Conservation (phyloP, 2,113 vertebrate genomes). For the Oreocharis arfaki region DNA sequence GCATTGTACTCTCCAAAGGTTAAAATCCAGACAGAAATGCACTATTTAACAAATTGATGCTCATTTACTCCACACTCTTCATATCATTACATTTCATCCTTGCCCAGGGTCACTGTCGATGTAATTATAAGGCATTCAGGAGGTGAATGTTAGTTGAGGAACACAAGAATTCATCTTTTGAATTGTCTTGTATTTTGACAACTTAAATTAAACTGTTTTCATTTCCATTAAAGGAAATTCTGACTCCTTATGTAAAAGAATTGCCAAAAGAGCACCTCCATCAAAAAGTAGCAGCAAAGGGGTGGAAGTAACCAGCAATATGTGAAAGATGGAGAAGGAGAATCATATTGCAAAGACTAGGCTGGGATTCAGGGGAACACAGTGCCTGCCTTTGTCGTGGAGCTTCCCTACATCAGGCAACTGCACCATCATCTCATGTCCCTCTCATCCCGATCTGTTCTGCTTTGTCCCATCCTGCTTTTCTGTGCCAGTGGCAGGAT, state of each 20-base stretch:
- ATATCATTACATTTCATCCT: conserved; percentile 5
- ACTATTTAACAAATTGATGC: conserved; percentile 46
- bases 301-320: background rate
- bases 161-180: conserved; percentile 22
- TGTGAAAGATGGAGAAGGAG: background rate
- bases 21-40: conserved; percentile 33
- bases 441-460: background rate
- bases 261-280: background rate
- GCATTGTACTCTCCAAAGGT: conserved; percentile 24
- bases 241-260: background rate
- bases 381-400: background rate
- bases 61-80: background rate
- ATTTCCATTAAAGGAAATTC: conserved; percentile 9
- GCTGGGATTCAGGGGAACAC: background rate
- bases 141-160: conserved; percentile 39
- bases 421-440: background rate
- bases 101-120: background rate
- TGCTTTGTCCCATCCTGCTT: background rate
- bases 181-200: conserved; percentile 37
- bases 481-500: background rate
- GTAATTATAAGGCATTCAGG: conserved; percentile 47
- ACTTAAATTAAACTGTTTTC: conserved; percentile 32
- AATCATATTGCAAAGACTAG: background rate
- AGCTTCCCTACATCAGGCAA: background rate
- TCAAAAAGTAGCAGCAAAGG: background rate